Evolutionary conservation across 2,797 vertebrate genomes (phyloP).

Genomic region (Falco berigora): DNA sequence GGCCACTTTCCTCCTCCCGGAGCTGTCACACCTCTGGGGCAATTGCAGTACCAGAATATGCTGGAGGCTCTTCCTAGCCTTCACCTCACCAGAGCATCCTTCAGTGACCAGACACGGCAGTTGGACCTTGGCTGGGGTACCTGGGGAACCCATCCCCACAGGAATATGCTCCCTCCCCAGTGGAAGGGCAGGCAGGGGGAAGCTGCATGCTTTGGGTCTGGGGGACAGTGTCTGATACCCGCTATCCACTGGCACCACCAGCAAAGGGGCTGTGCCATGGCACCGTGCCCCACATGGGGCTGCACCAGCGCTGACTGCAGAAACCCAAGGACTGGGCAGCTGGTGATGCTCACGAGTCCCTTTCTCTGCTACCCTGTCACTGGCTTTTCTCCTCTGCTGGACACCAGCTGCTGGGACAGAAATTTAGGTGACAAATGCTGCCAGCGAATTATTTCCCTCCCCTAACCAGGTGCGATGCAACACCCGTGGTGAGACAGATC

Average conservation of each 20-base stretch:
- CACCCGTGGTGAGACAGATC: neutral
- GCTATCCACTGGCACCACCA: accelerated
- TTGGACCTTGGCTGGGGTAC: neutral
- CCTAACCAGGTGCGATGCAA: neutral
- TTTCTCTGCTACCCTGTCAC: neutral
- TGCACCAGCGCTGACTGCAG: neutral
- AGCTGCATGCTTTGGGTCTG: neutral
- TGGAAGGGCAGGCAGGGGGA: neutral
- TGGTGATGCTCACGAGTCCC: accelerated
- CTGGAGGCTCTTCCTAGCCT: neutral
- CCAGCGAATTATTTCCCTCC: too few species aligned
- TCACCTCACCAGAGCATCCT: accelerated
- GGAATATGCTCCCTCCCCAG: neutral
- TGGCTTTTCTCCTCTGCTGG: neutral
- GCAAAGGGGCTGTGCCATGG: neutral
- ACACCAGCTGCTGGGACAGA: neutral
- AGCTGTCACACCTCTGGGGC: neutral
- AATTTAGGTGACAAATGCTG: neutral
- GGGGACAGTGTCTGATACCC: neutral
- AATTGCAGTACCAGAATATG: accelerated
- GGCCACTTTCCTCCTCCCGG: accelerated
- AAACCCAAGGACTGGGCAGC: neutral
- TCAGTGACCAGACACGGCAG: accelerated
- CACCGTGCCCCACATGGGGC: accelerated
- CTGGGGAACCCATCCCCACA: neutral